Base-by-base conservation (phyloP, 2,797 vertebrate species). In the Coregonus ussuriensis region DNA sequence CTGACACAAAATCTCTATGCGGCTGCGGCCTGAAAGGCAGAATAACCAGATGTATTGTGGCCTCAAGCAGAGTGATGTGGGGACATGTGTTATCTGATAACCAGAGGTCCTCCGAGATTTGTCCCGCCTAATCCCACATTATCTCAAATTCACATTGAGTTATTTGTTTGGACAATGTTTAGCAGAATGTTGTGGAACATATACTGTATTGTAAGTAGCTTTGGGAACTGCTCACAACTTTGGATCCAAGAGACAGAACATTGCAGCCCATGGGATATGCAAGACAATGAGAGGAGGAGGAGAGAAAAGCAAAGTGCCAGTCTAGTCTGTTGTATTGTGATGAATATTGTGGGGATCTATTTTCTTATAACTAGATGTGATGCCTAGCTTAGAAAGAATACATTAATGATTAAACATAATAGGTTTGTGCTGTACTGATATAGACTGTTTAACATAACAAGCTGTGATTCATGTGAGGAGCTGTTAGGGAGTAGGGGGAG, bases 61-160 rank as follows among this genome's bases (percentile, higher is more conserved):
- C 65, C 65, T 35, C 15, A 35, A 25, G 31, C 65, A 31, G 31
- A 67, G 4, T 35, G 31, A 18, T 16, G 29, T 67, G 29, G 15
- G 15, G 13, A 54, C 18, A 31, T 72, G 52, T 35, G 70, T 53
- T 72, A 56, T 72, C 59, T 62, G 71, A 72, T 72, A 72, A 56
- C 52, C 25, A 1, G 47, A 71, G 21, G 70, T 54, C 71, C 47
- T 3, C 25, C 3, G 71, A 33, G 52, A 33, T 72, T 31, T 18
- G 71, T 54, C 71, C 52, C 71, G 33, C 52, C 71, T 33, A 72
- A 15, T 33, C 52, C 29, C 71, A 72, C 29, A 72, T 16, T 6
- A 33, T 54, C 29, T 31, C 3, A n/a, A 31, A 72, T 72, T 52
- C 51, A 72, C 71, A 72, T 18, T 15, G 52, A 29, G 14, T 62